phyloP scores from a whole-genome alignment of 2,888 invertebrate genomes.

The Leucania comma region DNA sequence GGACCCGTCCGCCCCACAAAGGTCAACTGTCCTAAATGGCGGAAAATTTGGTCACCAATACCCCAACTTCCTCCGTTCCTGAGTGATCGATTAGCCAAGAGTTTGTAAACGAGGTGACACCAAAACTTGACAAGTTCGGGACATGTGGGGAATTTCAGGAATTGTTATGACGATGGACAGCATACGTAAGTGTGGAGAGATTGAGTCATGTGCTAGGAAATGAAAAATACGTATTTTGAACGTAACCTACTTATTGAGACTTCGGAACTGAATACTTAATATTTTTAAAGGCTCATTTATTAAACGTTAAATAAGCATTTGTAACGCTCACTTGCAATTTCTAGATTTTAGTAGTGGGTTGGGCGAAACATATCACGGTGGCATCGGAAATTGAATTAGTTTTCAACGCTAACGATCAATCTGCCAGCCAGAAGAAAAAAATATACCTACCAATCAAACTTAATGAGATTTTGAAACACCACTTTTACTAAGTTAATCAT shows the following conservation, averaged over 20 bases:
- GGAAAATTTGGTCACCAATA: conserved; percentile 39
- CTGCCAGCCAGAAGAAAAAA: not conserved
- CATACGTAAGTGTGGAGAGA: conserved; percentile 47
- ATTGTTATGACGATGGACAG: conserved; percentile 50
- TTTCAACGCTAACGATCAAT: not conserved
- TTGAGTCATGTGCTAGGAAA: conserved; percentile 61
- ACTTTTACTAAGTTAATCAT: not conserved
- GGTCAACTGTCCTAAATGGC: conserved; percentile 39
- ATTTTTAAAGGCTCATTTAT: conserved; percentile 52
- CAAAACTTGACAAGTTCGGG: conserved; percentile 62
- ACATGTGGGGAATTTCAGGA: conserved; percentile 46
- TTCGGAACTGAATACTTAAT: conserved; percentile 41
- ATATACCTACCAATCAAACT: not conserved
- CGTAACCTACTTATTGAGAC: conserved; percentile 53
- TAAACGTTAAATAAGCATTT: conserved; percentile 60
- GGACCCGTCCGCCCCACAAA: conserved; percentile 32
- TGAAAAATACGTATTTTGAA: conserved; percentile 51
- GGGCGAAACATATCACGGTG: conserved; percentile 25
- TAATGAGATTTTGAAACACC: not conserved
- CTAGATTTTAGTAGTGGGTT: conserved; percentile 27
- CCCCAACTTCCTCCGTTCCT: conserved; percentile 6
- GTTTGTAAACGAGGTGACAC: conserved; percentile 67
- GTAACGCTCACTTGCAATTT: conserved; percentile 31
- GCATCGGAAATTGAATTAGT: conserved; percentile 23
- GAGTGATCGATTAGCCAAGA: conserved; percentile 42